Percentiles rank a stretch among this genome's conserved stretches.
These are phyloP conservation scores for Zootermopsis nevadensis DNA, from an alignment of 2,888 invertebrate genomes.

Conservation along the genomic window DNA sequence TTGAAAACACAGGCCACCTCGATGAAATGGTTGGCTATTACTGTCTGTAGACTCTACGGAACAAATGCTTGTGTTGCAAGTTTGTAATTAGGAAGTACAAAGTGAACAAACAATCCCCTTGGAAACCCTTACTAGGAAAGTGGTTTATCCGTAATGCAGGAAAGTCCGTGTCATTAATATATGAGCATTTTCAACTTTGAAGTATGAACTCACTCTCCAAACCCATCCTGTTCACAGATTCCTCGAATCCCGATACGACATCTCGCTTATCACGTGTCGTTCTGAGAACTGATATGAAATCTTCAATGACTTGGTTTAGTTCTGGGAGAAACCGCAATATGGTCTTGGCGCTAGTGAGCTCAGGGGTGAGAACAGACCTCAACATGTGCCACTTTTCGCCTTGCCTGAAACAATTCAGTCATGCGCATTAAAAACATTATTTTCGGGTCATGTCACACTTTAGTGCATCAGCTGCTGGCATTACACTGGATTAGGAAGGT, in stretches of 20 bases:
- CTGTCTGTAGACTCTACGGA: too few species aligned
- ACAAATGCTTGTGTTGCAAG: too few species aligned
- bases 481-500: neutral
- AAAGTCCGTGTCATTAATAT: too few species aligned
- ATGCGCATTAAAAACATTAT: neutral
- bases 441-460: too few species aligned
- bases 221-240: slow-evolving; percentile 81
- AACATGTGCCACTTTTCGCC: slow-evolving; percentile 83
- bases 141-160: too few species aligned
- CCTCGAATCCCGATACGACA: slow-evolving; percentile 73
- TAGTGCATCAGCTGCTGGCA: too few species aligned
- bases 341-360: slow-evolving; percentile 80
- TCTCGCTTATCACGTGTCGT: slow-evolving; percentile 67
- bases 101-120: too few species aligned
- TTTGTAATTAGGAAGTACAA: too few species aligned
- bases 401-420: slow-evolving; percentile 67
- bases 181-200: too few species aligned
- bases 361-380: slow-evolving; percentile 77
- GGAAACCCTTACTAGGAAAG: too few species aligned
- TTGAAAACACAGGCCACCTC: too few species aligned
- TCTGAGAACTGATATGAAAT: slow-evolving; percentile 77
- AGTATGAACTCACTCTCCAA: slow-evolving; percentile 74
- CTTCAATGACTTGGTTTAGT: slow-evolving; percentile 79
- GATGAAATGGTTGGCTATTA: too few species aligned
- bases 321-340: slow-evolving; percentile 81